Conservation (phyloP, 2,888 invertebrate species). For the Eulithis testata region DNA sequence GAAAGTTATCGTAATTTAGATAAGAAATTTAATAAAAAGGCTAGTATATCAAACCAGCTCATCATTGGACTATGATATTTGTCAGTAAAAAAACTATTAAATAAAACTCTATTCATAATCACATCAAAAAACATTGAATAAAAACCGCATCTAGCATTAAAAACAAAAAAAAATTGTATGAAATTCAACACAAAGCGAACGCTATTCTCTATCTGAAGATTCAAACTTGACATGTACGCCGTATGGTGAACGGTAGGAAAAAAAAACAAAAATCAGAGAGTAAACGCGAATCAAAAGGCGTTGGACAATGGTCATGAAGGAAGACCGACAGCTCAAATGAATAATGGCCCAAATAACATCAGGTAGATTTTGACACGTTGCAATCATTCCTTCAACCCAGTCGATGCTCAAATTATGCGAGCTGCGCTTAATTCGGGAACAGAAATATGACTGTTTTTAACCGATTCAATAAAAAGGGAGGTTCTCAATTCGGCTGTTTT, state of each 20-base stretch:
- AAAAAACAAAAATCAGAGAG: conserved; percentile 56
- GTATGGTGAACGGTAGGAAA: conserved; percentile 56
- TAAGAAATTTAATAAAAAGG: too few species aligned
- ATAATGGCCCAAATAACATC: conserved; percentile 69
- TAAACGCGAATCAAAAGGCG: conserved; percentile 75
- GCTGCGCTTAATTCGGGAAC: not conserved
- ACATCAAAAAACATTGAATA: conserved; percentile 28
- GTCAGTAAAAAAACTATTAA: not conserved
- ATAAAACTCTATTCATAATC: not conserved
- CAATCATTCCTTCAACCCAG: conserved; percentile 69
- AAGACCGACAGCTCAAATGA: conserved; percentile 61
- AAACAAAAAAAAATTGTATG: conserved; percentile 60
- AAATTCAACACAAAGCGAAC: conserved; percentile 59
- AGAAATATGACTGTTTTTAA: too few species aligned
- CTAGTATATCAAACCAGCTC: too few species aligned
- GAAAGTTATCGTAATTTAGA: too few species aligned
- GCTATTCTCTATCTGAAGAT: conserved; percentile 61
- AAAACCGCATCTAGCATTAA: conserved; percentile 41
- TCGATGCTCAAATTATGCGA: conserved; percentile 32
- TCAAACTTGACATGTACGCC: conserved; percentile 65
- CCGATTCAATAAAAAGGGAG: too few species aligned
- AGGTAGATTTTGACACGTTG: conserved; percentile 75
- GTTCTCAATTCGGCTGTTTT: too few species aligned
- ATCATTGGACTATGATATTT: too few species aligned
- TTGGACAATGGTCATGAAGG: conserved; percentile 82